Conservation (phyloP, 2,797 vertebrate genomes). For the Rachycentron canadum region DNA sequence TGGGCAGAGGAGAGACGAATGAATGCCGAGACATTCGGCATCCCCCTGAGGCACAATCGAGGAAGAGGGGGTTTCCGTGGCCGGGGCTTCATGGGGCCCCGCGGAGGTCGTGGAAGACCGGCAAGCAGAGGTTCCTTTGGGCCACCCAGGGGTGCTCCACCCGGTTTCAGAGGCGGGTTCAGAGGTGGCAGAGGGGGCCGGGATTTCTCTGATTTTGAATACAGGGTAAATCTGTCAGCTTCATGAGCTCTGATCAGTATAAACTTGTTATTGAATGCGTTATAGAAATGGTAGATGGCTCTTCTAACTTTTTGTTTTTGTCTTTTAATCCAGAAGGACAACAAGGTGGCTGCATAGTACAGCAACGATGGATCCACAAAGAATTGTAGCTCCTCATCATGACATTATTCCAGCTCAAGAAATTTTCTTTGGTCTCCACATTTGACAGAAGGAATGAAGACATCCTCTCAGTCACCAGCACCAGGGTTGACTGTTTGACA, state of each 20-base stretch:
- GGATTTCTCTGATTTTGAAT: constrained; percentile 96
- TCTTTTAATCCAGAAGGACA: constrained; percentile 91
- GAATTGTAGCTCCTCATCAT: constrained; percentile 82
- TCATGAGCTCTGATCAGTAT: neutral
- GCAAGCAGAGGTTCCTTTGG: constrained; percentile 86
- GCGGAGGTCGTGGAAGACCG: constrained; percentile 90
- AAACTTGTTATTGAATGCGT: neutral
- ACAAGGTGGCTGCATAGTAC: constrained; percentile 96
- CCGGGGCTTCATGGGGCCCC: constrained; percentile 90
- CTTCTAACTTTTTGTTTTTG: constrained; percentile 31
- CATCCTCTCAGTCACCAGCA: constrained; percentile 91
- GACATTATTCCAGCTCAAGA: constrained; percentile 78
- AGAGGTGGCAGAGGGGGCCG: constrained; percentile 87
- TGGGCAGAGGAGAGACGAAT: constrained; percentile 97
- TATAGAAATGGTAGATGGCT: neutral
- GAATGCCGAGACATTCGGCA: constrained; percentile 97
- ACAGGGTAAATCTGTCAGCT: constrained; percentile 87
- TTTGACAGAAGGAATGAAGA: constrained; percentile 88
- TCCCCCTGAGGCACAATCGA: constrained; percentile 92
- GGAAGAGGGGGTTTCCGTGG: constrained; percentile 93
- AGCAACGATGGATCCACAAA: constrained; percentile 72
- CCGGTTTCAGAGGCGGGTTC: constrained; percentile 90
- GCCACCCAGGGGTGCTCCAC: constrained; percentile 83
- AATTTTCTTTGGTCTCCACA: constrained; percentile 83
- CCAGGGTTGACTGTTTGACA: constrained; percentile 85